Evolutionary conservation across 2,888 invertebrate species (phyloP).

Genomic region (Chydorus sphaericus): DNA sequence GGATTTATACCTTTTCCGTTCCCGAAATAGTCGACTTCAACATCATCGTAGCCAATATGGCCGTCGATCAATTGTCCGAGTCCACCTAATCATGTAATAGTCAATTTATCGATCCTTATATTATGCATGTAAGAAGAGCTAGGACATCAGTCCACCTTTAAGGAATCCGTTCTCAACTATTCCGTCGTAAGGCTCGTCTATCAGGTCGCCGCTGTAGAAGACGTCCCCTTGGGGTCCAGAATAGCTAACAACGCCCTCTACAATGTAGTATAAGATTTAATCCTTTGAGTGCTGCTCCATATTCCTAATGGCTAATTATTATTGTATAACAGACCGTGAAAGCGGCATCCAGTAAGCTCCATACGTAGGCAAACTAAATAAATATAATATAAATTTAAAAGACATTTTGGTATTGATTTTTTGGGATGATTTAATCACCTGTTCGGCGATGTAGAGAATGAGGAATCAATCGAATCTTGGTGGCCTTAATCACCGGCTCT

Average conservation of each 20-base stretch:
- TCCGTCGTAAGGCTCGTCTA: constrained; percentile 71
- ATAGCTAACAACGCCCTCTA: constrained; percentile 72
- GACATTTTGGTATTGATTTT: background rate
- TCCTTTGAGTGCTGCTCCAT: too few species aligned
- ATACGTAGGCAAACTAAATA: constrained; percentile 76
- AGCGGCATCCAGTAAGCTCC: constrained; percentile 74
- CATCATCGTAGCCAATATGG: constrained; percentile 56
- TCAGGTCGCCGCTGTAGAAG: constrained; percentile 62
- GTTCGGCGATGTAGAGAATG: constrained; percentile 67
- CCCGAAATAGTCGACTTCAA: constrained; percentile 46
- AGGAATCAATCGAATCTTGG: constrained; percentile 68
- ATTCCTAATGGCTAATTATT: too few species aligned
- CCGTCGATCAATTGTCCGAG: constrained; percentile 67
- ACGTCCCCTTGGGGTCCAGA: constrained; percentile 80
- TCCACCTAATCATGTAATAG: constrained; percentile 36
- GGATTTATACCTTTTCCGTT: constrained; percentile 39
- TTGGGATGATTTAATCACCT: constrained; percentile 26
- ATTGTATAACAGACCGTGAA: constrained; percentile 45
- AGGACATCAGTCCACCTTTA: constrained; percentile 23
- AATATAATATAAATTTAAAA: background rate
- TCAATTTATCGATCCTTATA: background rate
- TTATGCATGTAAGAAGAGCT: background rate
- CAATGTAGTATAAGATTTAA: too few species aligned
- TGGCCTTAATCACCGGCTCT: constrained; percentile 71
- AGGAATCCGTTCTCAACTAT: constrained; percentile 59